Conservation (phyloP, 2,113 vertebrate genomes). For the Zingel zingel region DNA sequence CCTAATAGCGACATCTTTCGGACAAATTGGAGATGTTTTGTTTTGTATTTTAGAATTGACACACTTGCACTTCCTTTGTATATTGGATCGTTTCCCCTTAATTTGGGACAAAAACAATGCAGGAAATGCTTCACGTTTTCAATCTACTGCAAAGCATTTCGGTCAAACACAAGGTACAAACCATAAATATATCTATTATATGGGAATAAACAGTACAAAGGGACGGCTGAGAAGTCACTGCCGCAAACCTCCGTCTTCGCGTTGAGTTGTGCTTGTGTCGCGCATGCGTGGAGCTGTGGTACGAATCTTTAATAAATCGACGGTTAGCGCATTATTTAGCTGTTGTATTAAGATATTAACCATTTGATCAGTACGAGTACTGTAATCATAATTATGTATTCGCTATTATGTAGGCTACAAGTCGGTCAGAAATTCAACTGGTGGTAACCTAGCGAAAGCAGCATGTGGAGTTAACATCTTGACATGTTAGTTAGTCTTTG, state of each 20-base stretch:
- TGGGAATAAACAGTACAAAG: too few relatives aligned
- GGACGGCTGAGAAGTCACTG: neutral
- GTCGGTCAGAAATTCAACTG: rapidly evolving
- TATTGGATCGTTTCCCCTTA: neutral
- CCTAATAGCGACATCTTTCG: slow-evolving; percentile 8
- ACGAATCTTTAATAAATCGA: rapidly evolving
- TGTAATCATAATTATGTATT: rapidly evolving
- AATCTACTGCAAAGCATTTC: neutral
- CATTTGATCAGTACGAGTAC: rapidly evolving
- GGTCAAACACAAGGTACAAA: neutral
- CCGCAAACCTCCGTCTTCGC: neutral
- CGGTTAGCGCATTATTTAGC: neutral
- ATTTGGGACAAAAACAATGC: neutral
- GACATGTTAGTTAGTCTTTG: slow-evolving; percentile 40
- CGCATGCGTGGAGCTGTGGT: neutral
- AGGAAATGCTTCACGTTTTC: neutral
- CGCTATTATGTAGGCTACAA: neutral
- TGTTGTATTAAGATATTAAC: rapidly evolving
- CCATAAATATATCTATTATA: too few relatives aligned
- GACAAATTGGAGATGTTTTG: neutral
- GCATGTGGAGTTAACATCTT: neutral
- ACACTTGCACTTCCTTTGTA: neutral
- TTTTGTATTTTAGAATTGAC: neutral
- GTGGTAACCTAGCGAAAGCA: rapidly evolving
- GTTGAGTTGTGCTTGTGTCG: neutral